Conservation (phyloP, 2,113 vertebrate genomes). For the Dolichallabes microphthalmus region DNA sequence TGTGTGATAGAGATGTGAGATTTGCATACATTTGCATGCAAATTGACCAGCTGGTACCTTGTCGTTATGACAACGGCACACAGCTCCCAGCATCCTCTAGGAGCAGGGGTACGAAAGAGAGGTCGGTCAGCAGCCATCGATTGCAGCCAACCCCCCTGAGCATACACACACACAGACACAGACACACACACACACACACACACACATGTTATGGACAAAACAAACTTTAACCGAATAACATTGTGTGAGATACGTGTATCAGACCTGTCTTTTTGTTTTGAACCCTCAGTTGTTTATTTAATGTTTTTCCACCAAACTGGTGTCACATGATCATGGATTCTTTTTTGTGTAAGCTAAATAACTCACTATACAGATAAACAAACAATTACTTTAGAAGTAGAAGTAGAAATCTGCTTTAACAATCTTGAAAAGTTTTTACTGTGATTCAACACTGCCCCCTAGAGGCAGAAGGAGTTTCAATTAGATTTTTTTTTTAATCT, state of each 20-base stretch:
- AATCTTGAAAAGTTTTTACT: not conserved
- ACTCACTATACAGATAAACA: not conserved
- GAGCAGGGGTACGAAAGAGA: slow-evolving; percentile 64
- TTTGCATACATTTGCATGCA: slow-evolving; percentile 77
- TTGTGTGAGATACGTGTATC: not conserved
- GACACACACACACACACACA: slow-evolving; percentile 11
- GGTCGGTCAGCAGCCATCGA: slow-evolving; percentile 58
- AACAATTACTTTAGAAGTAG: not conserved
- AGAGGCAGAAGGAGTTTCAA: not conserved
- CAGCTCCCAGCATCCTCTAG: slow-evolving; percentile 71
- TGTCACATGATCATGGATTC: not conserved
- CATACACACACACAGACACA: not conserved
- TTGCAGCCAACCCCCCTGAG: slow-evolving; percentile 5
- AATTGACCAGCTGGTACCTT: slow-evolving; percentile 80
- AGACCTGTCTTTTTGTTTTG: not conserved
- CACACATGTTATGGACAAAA: not conserved
- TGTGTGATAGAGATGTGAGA: slow-evolving; percentile 62
- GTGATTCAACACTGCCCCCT: slow-evolving; percentile 21
- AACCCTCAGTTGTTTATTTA: not conserved
- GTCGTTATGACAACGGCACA: slow-evolving; percentile 76
- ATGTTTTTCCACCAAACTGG: not conserved
- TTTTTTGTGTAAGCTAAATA: not conserved
- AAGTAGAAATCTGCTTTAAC: not conserved
- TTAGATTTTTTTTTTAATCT: not conserved
- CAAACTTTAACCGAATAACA: not conserved